These are phyloP conservation scores for Calidris pygmaea DNA, from an alignment of 2,113 vertebrate species.

Conservation along the genomic window DNA sequence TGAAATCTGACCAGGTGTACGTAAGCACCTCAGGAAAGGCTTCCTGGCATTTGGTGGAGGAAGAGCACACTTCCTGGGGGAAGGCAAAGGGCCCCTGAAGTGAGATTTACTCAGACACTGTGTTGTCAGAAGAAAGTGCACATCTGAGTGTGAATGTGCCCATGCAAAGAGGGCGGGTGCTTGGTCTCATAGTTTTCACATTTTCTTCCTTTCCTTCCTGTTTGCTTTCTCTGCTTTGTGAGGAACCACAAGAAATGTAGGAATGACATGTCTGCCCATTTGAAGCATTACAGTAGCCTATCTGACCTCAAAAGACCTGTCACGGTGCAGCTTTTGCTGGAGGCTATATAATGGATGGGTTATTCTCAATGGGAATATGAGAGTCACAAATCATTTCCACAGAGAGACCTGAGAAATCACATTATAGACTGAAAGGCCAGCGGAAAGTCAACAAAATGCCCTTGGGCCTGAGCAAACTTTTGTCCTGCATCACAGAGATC, in stretches of 20 bases:
- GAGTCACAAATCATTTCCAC: conserved; percentile 19
- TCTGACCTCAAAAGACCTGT: conserved; percentile 12
- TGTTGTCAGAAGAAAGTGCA: not conserved
- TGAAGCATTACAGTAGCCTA: not conserved
- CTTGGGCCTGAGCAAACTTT: not conserved
- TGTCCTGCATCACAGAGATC: not conserved
- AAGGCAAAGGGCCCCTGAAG: not conserved
- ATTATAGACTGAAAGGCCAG: not conserved
- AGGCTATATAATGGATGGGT: conserved; percentile 1
- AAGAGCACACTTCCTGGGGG: not conserved
- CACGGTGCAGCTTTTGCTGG: not conserved
- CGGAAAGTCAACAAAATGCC: not conserved
- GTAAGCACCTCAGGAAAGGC: not conserved
- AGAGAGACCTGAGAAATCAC: not conserved
- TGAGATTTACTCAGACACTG: not conserved
- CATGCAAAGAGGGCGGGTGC: not conserved
- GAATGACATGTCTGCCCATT: not conserved
- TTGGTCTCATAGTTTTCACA: not conserved
- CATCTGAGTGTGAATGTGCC: not conserved
- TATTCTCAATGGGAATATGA: conserved; percentile 15
- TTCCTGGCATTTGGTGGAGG: not conserved
- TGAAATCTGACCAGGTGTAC: not conserved
- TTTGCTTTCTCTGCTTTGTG: not conserved
- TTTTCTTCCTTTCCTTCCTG: not conserved
- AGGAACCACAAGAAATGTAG: not conserved